Conservation (phyloP, 2,888 invertebrate species). For the Harmothoe impar region DNA sequence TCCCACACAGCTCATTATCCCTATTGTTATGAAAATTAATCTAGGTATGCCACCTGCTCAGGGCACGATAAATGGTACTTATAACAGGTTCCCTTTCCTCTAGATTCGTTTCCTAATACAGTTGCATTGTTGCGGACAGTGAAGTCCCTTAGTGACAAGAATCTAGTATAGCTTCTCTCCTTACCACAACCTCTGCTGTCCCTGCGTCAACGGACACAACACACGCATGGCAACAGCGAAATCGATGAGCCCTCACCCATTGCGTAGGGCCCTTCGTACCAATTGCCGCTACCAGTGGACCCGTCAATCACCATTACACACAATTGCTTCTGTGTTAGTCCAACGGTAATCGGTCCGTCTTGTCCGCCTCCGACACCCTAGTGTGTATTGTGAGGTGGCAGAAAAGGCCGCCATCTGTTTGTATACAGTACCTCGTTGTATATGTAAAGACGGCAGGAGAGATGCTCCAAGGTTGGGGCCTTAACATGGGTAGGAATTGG, state of each 20-base stretch:
- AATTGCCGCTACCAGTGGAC: background rate
- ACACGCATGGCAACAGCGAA: background rate
- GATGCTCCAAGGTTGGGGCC: too few species aligned
- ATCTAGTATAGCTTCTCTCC: background rate
- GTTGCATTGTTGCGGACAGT: background rate
- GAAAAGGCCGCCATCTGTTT: too few species aligned
- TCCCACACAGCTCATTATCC: too few species aligned
- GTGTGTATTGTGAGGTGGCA: background rate
- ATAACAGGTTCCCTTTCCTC: too few species aligned
- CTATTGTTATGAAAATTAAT: too few species aligned
- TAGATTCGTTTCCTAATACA: background rate
- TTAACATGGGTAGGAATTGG: too few species aligned
- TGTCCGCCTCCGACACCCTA: background rate
- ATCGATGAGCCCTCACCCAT: background rate
- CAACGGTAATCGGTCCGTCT: background rate
- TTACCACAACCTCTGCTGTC: background rate
- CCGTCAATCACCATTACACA: slow-evolving; percentile 5
- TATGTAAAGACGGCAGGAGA: too few species aligned
- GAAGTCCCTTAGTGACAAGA: too few species aligned
- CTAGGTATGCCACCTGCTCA: too few species aligned
- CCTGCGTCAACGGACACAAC: background rate
- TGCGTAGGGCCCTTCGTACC: background rate
- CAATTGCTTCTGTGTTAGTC: background rate
- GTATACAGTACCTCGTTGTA: too few species aligned
- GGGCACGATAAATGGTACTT: too few species aligned